Evolutionary conservation across 2,113 vertebrate genomes (phyloP), one percentile per base, ranked within the genome.

Genomic region (Mustela lutreola): DNA sequence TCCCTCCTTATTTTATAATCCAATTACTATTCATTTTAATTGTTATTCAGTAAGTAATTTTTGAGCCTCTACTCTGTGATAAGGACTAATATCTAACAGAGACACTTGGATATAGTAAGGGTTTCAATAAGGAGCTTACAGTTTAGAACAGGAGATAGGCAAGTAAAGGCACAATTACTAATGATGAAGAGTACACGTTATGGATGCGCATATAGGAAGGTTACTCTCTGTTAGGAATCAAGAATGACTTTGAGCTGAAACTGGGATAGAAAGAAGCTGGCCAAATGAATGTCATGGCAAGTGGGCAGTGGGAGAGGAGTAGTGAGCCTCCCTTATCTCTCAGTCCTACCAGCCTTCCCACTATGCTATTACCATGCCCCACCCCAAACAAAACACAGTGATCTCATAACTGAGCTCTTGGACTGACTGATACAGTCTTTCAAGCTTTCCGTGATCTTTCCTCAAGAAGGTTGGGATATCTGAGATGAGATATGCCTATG

Each of bases 291-390:
- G 45, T 63, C 39, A 42, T 45, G 12, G 73, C 5, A 4, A 31
- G 28, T 48, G 33, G 16, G 21, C 3, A 36, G 12, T 1, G 63
- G 33, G 10, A 18, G 7, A 7, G 4, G 0, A 2, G 63, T 22
- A 22, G 58, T 39, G 76, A 60, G 6, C 56, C 21, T 31, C 16
- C 4, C 36, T 82, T 11, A 7, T 71, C 48, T 33, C 12, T 48
- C 1, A 19, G 5, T 22, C 70, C 28, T 22, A 7, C 26, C 19
- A 8, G 18, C 22, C 78, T 92, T 67, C 18, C 81, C 31, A 50
- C 15, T 50, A 0, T 16, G 10, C 70, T 70, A 10, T 28, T 62
- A 58, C 2, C 42, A 33, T 73, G 11, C 63, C 42, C 36, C 19
- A 24, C 18, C 73, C 58, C 48, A 10, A 16, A 36, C 5, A 58